Evolutionary conservation across 2,797 vertebrate genomes (phyloP).

Genomic region (Eremophila alpestris): DNA sequence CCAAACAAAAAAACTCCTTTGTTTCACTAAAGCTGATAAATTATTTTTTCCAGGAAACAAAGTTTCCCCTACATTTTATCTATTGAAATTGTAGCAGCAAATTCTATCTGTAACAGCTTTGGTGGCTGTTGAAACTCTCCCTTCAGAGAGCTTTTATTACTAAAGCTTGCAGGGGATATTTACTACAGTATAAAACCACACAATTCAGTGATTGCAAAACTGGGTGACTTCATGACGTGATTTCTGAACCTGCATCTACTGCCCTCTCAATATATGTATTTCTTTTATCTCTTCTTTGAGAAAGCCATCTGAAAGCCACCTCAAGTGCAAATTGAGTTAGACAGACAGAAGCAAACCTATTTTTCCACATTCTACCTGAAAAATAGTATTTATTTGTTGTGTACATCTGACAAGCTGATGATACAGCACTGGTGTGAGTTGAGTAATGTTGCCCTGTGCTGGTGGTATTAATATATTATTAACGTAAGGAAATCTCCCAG

Average conservation of each 20-base stretch:
- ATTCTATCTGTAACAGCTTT: neutral
- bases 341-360: neutral
- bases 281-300: neutral
- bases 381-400: neutral
- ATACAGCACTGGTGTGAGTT: neutral
- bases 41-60: neutral
- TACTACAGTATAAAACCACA: neutral
- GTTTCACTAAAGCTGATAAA: neutral
- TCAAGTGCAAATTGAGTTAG: neutral
- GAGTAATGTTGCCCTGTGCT: neutral
- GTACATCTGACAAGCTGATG: neutral
- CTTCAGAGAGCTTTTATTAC: neutral
- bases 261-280: neutral
- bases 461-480: neutral
- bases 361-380: neutral
- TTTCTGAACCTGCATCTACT: neutral
- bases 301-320: neutral
- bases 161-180: neutral
- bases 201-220: neutral
- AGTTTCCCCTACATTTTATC: neutral
- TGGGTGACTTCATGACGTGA: rapidly evolving
- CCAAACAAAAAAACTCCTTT: neutral
- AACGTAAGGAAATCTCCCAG: neutral
- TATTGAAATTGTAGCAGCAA: neutral
- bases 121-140: neutral